phyloP scores from a whole-genome alignment of 2,888 invertebrate genomes.

The Masnerella sp. region DNA sequence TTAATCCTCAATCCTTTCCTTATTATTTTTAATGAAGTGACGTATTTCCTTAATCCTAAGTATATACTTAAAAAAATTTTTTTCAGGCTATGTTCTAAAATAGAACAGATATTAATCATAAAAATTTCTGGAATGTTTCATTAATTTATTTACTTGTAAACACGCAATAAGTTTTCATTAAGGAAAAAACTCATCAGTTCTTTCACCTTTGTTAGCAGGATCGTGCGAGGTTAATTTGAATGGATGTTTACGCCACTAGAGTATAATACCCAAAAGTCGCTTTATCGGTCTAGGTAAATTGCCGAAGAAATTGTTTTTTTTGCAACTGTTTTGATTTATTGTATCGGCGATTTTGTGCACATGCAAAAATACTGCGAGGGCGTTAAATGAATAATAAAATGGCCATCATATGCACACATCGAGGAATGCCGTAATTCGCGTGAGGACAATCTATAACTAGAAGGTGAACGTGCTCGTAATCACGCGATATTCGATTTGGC shows the following conservation, averaged over 20 bases:
- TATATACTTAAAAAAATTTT: too few relatives aligned
- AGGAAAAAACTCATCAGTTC: neutral
- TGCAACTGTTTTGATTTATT: slow-evolving; percentile 23
- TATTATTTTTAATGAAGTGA: too few relatives aligned
- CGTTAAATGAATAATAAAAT: slow-evolving; percentile 32
- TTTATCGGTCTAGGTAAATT: too few relatives aligned
- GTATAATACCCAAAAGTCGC: neutral
- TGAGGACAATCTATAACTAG: slow-evolving; percentile 35
- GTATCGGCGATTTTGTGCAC: neutral
- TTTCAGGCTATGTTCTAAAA: too few relatives aligned
- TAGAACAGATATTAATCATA: too few relatives aligned
- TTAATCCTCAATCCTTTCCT: too few relatives aligned
- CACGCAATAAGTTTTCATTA: slow-evolving; percentile 13
- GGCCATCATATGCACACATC: slow-evolving; percentile 18
- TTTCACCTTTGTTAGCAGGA: neutral
- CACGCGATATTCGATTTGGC: slow-evolving; percentile 39
- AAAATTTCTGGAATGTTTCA: neutral
- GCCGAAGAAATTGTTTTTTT: slow-evolving; percentile 4
- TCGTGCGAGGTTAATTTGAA: slow-evolving; percentile 5
- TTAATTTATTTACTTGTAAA: slow-evolving; percentile 6
- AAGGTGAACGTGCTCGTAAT: slow-evolving; percentile 39
- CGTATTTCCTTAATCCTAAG: too few relatives aligned
- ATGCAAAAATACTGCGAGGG: slow-evolving; percentile 18
- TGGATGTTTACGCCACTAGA: neutral
- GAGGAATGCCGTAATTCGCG: slow-evolving; percentile 32